Base-by-base conservation (phyloP, 2,888 invertebrate species). In the Ligdia adustata region DNA sequence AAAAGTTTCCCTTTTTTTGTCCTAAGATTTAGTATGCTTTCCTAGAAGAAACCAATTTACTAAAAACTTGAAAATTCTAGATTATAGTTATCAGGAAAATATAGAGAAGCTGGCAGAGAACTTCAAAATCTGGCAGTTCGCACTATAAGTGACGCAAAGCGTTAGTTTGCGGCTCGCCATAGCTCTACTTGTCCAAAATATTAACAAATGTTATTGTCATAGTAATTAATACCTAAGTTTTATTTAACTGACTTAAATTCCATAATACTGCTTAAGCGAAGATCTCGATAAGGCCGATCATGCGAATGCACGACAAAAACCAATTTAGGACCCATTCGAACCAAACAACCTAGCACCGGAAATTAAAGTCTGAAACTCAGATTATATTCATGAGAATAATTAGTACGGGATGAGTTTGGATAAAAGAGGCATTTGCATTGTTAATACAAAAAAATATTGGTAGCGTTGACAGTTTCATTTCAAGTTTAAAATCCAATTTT, bases 341-440 rank as follows among this genome's bases (percentile, higher is more conserved):
- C 62, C 61, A 72, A 74, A 72, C 61, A 65, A 56, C 48, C 53
- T 56, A 68, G 62, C 64, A 60, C 66, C 57, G 80, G 79, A 80
- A 79, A 80, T 80, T 79, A 77, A 76, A 74, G 65, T 68, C 69
- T 60, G 65, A 72, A 75, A 73, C 69, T 54, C 63, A 59, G 70
- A 72, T 78, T 72, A 72, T 77, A 76, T 78, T 78, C 76, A 71
- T 67, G 72, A 72, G 68, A 66, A 76, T 75, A 75, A 79, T 79
- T 75, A 73, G 60, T 71, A 70, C 67, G 68, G 64, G 64, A 74
- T 67, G 77, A 73, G 64, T 71, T 74, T 66, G 64, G 61, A 68
- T 71, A 72, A 72, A 69, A 72, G 66, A 66, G 55, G 60, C 56
- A 75, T 79, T 75, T 75, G 72, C 69, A 75, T 73, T 74, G 68